These are phyloP conservation scores for Oikopleura vanhoeffeni DNA, from an alignment of 23 tunicate genomes.

Conservation along the genomic window DNA sequence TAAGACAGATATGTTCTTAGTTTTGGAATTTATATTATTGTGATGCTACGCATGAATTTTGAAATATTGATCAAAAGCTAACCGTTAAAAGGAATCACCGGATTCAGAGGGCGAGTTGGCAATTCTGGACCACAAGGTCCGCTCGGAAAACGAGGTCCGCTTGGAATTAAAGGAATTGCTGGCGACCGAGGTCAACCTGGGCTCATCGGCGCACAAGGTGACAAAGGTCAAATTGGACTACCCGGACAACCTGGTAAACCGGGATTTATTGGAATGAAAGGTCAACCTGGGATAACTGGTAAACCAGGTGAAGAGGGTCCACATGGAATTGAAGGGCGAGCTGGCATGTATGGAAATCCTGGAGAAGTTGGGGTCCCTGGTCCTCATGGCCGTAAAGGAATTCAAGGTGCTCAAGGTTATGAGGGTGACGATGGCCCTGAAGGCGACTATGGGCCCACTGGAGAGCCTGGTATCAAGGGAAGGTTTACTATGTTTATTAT, in stretches of 20 bases:
- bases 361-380: neutral
- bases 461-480: neutral
- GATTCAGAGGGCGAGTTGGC: slow-evolving; percentile 51
- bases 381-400: neutral
- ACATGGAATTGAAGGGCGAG: neutral
- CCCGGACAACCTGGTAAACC: neutral
- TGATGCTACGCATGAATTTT: too few species aligned
- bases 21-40: too few species aligned
- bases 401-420: neutral
- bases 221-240: neutral
- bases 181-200: slow-evolving; percentile 25
- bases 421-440: neutral
- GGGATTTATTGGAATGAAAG: neutral
- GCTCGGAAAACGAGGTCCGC: slow-evolving; percentile 46
- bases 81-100: slow-evolving; percentile 25
- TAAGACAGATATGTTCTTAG: too few species aligned
- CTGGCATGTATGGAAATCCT: neutral
- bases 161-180: slow-evolving; percentile 52
- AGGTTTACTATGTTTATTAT: too few species aligned
- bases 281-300: neutral
- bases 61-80: too few species aligned
- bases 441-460: neutral
- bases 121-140: slow-evolving; percentile 49
- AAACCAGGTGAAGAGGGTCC: neutral
- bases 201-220: neutral